Conservation (phyloP, 2,797 vertebrate genomes). For the Uromys caudimaculatus region DNA sequence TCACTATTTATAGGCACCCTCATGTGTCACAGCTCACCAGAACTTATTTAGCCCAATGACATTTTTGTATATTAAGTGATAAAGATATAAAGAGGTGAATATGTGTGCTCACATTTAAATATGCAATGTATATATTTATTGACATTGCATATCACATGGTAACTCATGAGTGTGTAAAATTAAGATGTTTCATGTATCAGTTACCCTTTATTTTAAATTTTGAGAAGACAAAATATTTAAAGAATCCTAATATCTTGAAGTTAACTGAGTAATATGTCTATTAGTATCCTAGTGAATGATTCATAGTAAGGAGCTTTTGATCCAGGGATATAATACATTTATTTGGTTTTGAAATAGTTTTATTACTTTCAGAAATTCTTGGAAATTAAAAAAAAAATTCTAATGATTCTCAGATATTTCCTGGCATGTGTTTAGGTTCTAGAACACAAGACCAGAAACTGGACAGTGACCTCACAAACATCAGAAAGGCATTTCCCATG, state of each 20-base stretch:
- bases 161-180: background rate
- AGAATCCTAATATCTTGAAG: slow-evolving; percentile 23
- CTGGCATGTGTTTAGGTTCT: background rate
- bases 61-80: background rate
- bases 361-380: slow-evolving; percentile 10
- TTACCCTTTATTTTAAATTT: background rate
- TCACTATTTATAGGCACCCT: background rate
- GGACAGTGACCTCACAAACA: background rate
- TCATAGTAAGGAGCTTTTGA: slow-evolving; percentile 11
- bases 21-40: background rate
- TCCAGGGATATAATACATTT: background rate
- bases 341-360: background rate
- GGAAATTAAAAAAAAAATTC: background rate
- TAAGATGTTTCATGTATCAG: background rate
- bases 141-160: background rate
- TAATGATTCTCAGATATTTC: slow-evolving; percentile 9
- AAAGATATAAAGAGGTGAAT: background rate
- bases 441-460: background rate
- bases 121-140: background rate
- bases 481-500: background rate
- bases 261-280: background rate
- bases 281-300: background rate
- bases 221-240: background rate
- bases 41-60: background rate
- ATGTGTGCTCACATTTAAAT: background rate